Percentiles rank a stretch among this genome's conserved stretches.
phyloP scores from a whole-genome alignment of 2,113 vertebrate species.

The Pedetes capensis region DNA sequence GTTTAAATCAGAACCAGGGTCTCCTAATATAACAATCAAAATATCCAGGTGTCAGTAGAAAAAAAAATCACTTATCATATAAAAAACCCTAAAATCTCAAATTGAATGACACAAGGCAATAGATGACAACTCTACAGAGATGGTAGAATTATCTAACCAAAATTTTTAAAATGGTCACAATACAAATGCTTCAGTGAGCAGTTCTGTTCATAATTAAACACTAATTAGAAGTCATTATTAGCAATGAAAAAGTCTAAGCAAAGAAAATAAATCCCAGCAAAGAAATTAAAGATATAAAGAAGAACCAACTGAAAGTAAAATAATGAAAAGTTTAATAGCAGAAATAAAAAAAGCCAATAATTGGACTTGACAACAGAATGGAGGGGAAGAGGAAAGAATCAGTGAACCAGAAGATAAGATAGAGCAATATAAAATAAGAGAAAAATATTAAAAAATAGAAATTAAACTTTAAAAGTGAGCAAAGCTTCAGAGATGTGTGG shows the following conservation, averaged over 20 bases:
- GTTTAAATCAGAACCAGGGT: background rate
- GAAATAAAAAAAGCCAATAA: background rate
- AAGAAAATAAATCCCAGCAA: background rate
- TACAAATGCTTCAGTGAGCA: background rate
- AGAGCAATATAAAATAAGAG: no score
- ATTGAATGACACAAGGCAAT: background rate
- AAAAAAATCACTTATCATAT: background rate
- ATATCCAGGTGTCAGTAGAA: background rate
- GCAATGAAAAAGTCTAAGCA: background rate
- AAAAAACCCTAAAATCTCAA: background rate
- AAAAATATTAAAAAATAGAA: no score
- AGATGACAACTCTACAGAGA: background rate
- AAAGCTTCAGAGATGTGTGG: background rate
- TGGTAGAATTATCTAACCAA: background rate
- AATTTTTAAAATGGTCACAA: background rate
- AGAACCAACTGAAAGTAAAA: background rate
- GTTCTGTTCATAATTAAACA: background rate
- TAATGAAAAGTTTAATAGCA: background rate
- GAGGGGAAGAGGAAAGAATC: background rate
- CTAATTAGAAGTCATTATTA: background rate
- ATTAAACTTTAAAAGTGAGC: no score
- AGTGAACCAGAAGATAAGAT: accelerated
- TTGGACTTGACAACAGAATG: background rate
- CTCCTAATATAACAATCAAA: background rate
- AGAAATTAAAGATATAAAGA: background rate